Conservation (phyloP, 2,888 invertebrate species). For the Ommatoiulus sabulosus region DNA sequence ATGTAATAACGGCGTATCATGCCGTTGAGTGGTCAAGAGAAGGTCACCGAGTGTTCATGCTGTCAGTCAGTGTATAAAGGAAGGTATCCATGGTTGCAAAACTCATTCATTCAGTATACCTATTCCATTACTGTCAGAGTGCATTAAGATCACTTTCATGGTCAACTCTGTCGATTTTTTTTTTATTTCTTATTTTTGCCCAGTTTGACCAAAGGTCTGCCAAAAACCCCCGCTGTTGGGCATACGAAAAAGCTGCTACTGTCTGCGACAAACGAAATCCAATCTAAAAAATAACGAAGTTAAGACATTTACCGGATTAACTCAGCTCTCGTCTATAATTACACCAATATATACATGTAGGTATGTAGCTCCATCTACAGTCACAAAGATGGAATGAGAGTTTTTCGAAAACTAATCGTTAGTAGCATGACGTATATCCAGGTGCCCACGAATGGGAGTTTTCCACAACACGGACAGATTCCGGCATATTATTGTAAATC, state of each 20-base stretch:
- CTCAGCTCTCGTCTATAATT: too few relatives aligned
- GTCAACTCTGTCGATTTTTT: neutral
- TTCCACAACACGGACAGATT: neutral
- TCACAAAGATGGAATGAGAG: too few relatives aligned
- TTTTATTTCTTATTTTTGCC: conserved; percentile 5
- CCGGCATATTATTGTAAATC: neutral
- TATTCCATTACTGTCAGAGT: conserved; percentile 40
- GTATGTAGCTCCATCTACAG: too few relatives aligned
- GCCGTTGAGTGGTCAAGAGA: conserved; percentile 24
- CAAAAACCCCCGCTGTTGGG: neutral
- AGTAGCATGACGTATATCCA: too few relatives aligned
- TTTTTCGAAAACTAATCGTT: too few relatives aligned
- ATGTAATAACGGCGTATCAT: conserved; percentile 13
- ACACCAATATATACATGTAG: too few relatives aligned
- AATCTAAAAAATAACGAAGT: too few relatives aligned
- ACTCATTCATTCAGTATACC: conserved; percentile 12
- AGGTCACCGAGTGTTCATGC: neutral
- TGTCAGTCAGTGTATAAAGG: conserved; percentile 1
- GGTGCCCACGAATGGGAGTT: neutral
- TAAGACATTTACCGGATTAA: too few relatives aligned
- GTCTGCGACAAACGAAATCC: too few relatives aligned
- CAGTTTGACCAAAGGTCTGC: neutral
- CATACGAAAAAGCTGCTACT: neutral
- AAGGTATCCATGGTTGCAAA: conserved; percentile 27
- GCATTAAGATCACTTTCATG: conserved; percentile 36